Evolutionary conservation across 2,888 invertebrate genomes (phyloP).

Genomic region (Idaea aversata): DNA sequence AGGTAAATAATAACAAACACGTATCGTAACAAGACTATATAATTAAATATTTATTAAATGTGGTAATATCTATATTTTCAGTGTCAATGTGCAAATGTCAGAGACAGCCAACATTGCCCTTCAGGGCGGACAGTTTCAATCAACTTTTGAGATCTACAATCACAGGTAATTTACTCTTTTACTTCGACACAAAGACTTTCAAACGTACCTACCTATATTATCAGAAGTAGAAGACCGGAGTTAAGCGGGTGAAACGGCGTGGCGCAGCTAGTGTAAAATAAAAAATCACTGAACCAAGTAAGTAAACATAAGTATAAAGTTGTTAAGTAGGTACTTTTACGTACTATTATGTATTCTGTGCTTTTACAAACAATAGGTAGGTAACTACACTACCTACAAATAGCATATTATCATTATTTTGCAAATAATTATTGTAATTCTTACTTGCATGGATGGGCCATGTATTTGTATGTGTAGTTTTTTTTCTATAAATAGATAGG

Average conservation of each 20-base stretch:
- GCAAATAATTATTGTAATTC: neutral
- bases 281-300: too few species aligned
- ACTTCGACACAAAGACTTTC: too few species aligned
- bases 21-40: too few species aligned
- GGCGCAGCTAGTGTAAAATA: too few species aligned
- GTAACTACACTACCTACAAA: neutral
- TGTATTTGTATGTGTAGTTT: neutral
- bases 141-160: constrained; percentile 24
- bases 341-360: too few species aligned
- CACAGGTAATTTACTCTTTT: constrained; percentile 20
- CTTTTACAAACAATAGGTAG: too few species aligned
- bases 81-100: constrained; percentile 16
- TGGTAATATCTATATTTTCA: neutral
- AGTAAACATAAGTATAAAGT: too few species aligned
- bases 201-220: too few species aligned
- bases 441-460: neutral
- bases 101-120: constrained; percentile 28
- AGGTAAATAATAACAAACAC: too few species aligned
- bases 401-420: neutral
- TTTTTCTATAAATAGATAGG: neutral
- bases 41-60: neutral
- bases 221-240: too few species aligned
- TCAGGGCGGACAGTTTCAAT: constrained; percentile 29
- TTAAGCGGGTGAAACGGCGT: too few species aligned
- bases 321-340: too few species aligned